Evolutionary conservation across 2,888 invertebrate genomes (phyloP).

Genomic region (Macrophya alboannulata): DNA sequence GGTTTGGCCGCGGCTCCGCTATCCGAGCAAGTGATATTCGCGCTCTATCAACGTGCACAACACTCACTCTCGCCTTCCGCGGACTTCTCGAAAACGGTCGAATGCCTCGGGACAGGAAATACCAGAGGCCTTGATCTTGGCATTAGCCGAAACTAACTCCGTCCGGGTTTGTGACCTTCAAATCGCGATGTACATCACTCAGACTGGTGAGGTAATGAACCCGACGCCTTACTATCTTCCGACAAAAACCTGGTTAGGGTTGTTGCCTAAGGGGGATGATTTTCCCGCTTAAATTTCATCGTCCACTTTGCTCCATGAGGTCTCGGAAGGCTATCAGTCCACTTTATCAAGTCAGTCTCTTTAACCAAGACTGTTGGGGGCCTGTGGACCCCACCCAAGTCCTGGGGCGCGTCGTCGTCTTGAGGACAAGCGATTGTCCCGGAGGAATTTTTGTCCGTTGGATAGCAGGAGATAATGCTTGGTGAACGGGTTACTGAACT

Average conservation of each 20-base stretch:
- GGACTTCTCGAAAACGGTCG: neutral
- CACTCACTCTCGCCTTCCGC: conserved; percentile 34
- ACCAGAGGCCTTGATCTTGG: conserved; percentile 11
- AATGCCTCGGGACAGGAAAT: conserved; percentile 25
- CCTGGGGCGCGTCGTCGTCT: conserved; percentile 43
- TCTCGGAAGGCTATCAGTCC: conserved; percentile 48
- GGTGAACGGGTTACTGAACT: conserved; percentile 46
- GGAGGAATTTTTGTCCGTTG: conserved; percentile 39
- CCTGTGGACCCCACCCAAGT: conserved; percentile 39
- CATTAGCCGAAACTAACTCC: conserved; percentile 8
- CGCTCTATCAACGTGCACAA: neutral
- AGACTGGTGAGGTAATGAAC: neutral
- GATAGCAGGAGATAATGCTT: neutral
- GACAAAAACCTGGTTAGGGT: neutral
- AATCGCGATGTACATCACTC: neutral
- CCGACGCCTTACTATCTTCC: neutral
- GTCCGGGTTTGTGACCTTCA: conserved; percentile 22
- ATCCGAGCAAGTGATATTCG: conserved; percentile 9
- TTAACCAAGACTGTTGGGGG: conserved; percentile 40
- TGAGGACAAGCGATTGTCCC: conserved; percentile 7
- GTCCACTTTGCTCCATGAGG: conserved; percentile 17
- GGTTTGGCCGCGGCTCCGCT: conserved; percentile 1
- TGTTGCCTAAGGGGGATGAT: conserved; percentile 7
- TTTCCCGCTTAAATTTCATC: conserved; percentile 26
- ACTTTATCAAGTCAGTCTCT: conserved; percentile 47